A percentile compares a stretch with the other conserved stretches of the same genome.
These are phyloP conservation scores for Ceyx margarethae DNA, from an alignment of 2,113 vertebrate genomes.

Conservation along the genomic window DNA sequence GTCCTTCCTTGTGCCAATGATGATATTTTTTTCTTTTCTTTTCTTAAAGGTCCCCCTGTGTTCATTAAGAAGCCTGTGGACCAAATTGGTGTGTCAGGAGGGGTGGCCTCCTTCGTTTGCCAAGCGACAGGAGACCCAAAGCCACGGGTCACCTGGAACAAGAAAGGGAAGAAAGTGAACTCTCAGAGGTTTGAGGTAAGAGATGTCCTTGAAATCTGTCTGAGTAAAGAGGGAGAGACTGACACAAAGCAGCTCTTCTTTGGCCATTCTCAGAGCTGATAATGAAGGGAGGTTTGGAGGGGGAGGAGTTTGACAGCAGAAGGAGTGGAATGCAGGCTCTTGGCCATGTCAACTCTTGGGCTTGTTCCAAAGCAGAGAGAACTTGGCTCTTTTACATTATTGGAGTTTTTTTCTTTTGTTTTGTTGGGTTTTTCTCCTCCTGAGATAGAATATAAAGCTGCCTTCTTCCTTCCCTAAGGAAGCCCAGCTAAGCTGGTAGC, in stretches of 20 bases:
- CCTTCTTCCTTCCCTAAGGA: neutral
- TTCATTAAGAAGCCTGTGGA: conserved; percentile 93
- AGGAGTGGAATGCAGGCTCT: conserved; percentile 40
- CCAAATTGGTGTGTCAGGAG: conserved; percentile 95
- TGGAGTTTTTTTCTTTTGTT: neutral
- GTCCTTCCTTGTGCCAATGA: neutral
- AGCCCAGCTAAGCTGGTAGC: neutral
- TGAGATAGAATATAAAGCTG: neutral
- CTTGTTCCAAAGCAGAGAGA: conserved; percentile 22
- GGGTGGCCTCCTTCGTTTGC: conserved; percentile 98
- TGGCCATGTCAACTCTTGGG: neutral
- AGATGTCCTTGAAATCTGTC: neutral
- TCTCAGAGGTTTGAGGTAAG: conserved; percentile 97
- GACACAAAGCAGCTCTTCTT: conserved; percentile 15
- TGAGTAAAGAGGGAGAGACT: neutral
- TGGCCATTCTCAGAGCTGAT: neutral
- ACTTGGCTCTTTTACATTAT: neutral
- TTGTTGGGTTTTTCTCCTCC: neutral
- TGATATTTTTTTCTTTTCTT: neutral
- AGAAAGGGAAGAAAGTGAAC: conserved; percentile 98
- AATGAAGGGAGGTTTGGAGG: neutral
- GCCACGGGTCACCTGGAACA: conserved; percentile 96
- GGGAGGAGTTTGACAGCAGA: neutral
- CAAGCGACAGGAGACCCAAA: conserved; percentile 94
- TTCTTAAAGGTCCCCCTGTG: conserved; percentile 75